Base-by-base conservation (phyloP, 2,888 invertebrate species). In the Mactromeris polynyma region DNA sequence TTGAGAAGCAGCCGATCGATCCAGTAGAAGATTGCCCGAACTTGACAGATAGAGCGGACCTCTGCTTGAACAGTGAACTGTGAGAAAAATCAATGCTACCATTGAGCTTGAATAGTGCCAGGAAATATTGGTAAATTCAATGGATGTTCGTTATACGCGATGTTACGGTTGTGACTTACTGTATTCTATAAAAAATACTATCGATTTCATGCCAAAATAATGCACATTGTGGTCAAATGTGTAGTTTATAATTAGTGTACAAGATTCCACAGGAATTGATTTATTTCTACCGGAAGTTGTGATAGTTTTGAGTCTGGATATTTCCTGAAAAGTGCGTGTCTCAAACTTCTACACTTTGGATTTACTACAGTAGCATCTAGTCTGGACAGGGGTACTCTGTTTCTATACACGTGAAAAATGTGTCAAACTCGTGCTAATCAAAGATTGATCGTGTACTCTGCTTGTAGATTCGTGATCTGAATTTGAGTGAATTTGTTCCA, bases 41-140 rank as follows among this genome's bases (percentile, higher is more conserved):
- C 86, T 78, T 86, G 81, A 73, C 81, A n/a, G 81, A 73, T 86
- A 46, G 81, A 46, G 86, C 42, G 26, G 17, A 81, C 42, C 36
- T 81, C 38, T n/a, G 69, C 64, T 81, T 80, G 46, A 69, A 86
- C 78, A 78, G 51, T 79, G 46, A 46, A 86, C 51, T 17, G 36
- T n/a, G 81, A 81, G 14, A 86, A 86, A 81, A 86, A 86, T 86
- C 86, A 86, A 86, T 86, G 64, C 36, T 73, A 40, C 69, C 40
- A n/a, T 81, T 31, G 58, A 69, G 19, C 38, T 26, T 21, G 64
- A 42, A 77, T 38, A 78, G 4, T 78, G 85, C 42, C 54, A 78
- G 69, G 31, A 84, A 86, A 33, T 89, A 89, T 89, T 89, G 89
- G 89, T 86, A 89, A 89, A 89, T 84, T 64, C 80, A 86, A 84